Conservation (phyloP, 2,113 vertebrate species). For the Myiagra hebetior region DNA sequence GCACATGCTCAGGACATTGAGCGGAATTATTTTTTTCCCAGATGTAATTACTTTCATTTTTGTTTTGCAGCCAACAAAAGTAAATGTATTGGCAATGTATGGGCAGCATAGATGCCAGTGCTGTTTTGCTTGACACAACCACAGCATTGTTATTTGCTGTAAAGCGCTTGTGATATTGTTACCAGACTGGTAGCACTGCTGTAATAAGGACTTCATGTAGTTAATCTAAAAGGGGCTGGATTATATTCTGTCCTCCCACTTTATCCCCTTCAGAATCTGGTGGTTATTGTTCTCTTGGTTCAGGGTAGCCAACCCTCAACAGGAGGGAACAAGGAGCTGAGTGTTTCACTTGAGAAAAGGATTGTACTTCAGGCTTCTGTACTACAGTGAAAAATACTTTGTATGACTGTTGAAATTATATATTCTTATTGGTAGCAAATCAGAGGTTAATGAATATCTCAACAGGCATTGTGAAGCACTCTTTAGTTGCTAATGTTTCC, state of each 20-base stretch:
- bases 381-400: neutral
- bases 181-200: neutral
- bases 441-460: neutral
- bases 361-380: neutral
- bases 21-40: neutral
- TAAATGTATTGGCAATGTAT: neutral
- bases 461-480: neutral
- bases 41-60: conserved; percentile 3
- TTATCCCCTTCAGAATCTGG: neutral
- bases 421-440: neutral
- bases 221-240: neutral
- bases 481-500: neutral
- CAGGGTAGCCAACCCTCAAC: neutral
- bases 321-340: neutral
- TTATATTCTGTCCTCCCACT: neutral
- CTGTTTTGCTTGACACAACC: neutral
- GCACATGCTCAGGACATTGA: neutral
- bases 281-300: neutral
- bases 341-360: neutral
- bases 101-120: neutral
- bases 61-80: neutral
- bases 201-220: neutral
- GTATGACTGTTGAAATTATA: neutral
- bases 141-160: neutral
- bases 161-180: neutral